Evolutionary conservation across 2,113 vertebrate genomes (phyloP).

Genomic region (Eptatretus burgeri): DNA sequence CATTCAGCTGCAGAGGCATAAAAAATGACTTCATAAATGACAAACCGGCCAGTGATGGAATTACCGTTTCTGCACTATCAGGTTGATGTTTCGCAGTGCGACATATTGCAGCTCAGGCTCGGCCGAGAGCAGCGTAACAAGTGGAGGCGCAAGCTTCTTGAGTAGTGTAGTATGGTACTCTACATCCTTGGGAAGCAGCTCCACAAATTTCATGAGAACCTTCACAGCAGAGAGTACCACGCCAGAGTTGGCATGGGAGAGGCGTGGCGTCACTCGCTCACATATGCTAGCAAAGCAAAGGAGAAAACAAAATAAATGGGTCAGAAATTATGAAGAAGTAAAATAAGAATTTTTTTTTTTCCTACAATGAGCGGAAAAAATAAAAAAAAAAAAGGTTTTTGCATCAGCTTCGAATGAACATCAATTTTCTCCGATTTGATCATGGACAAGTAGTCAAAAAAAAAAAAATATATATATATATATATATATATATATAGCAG

Average conservation of each 20-base stretch:
- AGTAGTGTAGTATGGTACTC: slow-evolving; percentile 90
- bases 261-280: slow-evolving; percentile 70
- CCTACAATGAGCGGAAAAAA: too few species aligned
- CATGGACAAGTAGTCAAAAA: too few species aligned
- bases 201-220: slow-evolving; percentile 94
- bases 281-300: slow-evolving; percentile 35
- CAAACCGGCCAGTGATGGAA: background rate
- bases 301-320: background rate
- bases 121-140: slow-evolving; percentile 77
- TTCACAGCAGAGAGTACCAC: slow-evolving; percentile 92
- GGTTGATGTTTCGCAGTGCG: slow-evolving; percentile 87
- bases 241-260: slow-evolving; percentile 85
- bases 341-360: too few species aligned
- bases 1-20: too few species aligned
- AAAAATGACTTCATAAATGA: too few species aligned
- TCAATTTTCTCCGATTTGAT: too few species aligned
- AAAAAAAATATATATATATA: too few species aligned
- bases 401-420: too few species aligned
- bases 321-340: too few species aligned
- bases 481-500: too few species aligned
- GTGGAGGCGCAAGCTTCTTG: slow-evolving; percentile 73
- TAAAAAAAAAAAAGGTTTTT: too few species aligned
- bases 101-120: slow-evolving; percentile 95
- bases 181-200: slow-evolving; percentile 73
- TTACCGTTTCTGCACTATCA: slow-evolving; percentile 92